A percentile compares a stretch with the other conserved stretches of the same genome.
Conservation (phyloP, 2,888 invertebrate genomes). For the Tinea pellionella region DNA sequence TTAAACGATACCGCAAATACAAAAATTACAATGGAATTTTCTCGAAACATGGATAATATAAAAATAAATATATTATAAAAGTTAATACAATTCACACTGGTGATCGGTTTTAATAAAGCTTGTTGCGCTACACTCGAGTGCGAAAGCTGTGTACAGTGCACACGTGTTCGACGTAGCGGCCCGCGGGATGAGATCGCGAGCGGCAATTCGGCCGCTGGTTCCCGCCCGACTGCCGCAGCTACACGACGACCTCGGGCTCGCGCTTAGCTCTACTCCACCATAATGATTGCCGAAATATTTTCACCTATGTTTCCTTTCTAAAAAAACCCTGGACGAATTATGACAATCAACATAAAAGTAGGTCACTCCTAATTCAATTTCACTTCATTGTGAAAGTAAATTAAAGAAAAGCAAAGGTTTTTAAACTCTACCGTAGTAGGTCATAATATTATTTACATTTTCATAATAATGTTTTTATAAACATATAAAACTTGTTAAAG, state of each 20-base stretch:
- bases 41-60: no score
- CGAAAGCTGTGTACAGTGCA: not conserved
- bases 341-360: not conserved
- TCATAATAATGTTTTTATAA: not conserved
- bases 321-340: constrained; percentile 15
- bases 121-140: not conserved
- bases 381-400: not conserved
- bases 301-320: constrained; percentile 50
- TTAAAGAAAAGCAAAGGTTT: not conserved
- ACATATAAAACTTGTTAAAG: not conserved
- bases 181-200: constrained; percentile 20
- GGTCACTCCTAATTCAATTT: not conserved
- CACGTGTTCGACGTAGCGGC: constrained; percentile 17
- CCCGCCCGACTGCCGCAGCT: constrained; percentile 30
- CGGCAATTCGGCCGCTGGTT: constrained; percentile 28
- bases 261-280: constrained; percentile 19
- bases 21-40: not conserved
- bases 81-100: not conserved
- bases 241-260: constrained; percentile 20
- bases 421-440: not conserved
- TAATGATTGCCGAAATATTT: constrained; percentile 61
- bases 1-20: not conserved
- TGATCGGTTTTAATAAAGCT: not conserved
- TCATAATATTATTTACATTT: not conserved
- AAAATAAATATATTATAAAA: not conserved